Base-by-base conservation (phyloP, 2,888 invertebrate genomes). In the Chalcosyrphus nemorum region DNA sequence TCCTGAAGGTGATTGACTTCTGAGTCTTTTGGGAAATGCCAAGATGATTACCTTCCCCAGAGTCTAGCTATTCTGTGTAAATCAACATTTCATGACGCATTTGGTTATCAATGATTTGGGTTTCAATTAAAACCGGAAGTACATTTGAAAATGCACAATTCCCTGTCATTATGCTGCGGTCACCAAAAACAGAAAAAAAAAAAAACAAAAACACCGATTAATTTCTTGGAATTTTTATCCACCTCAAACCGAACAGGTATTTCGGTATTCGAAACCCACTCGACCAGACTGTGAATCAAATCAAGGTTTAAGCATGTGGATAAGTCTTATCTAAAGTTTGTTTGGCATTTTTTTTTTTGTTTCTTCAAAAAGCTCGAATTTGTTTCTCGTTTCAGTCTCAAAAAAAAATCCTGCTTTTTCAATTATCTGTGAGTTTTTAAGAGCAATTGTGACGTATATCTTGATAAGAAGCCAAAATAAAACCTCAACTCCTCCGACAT, bases 381-480 rank as follows among this genome's bases (percentile, higher is more conserved):
- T 59, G 21, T 15, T 75, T 76, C 13, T 24, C 47, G 66, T 57
- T 57, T 47, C 15, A 1, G 4, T 57, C 70, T 78, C 77, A 56
- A 47, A n/a, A 7, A 24, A 13, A 50, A 72, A 72, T 78, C 65
- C 78, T 52, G 74, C 63, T 80, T 78, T 61, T 74, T 72, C 78
- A 78, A 78, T 78, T 78, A 72, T 78, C 72, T 78, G 29, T 15
- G 35, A 38, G 17, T 52, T 81, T 61, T 77, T 78, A 82, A 82
- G 63, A 81, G 81, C 81, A 65, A 71, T 66, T 77, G 77, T 81
- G 77, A 81, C 81, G 66, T 77, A 65, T 59, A 71, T 81, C 77
- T 65, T 65, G 77, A 81, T 81, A 80, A 66, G 6, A 4, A 29
- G 5, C 1, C 13, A 24, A 17, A 59, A 61, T 59, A n/a, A 45